Percentiles rank a stretch among this genome's conserved stretches.
Conservation (phyloP, 2,888 invertebrate species). For the Allygus modestus region DNA sequence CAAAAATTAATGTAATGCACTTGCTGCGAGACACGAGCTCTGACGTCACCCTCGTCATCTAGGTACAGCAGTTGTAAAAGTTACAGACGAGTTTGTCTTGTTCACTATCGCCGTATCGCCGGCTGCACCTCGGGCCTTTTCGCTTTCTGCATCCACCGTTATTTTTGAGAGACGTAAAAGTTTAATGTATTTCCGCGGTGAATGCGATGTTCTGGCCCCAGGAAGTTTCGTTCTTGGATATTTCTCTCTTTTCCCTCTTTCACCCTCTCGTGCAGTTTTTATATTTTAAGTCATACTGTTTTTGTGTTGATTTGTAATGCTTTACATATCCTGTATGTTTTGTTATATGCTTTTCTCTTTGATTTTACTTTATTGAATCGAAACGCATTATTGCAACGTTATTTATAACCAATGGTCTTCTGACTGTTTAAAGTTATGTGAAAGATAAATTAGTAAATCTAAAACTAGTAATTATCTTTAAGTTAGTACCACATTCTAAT, state of each 20-base stretch:
- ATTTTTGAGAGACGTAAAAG: conserved; percentile 46
- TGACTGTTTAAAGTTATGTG: too few relatives aligned
- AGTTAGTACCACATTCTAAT: too few relatives aligned
- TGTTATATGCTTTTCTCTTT: too few relatives aligned
- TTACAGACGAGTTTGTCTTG: neutral
- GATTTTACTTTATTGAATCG: too few relatives aligned
- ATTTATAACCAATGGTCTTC: too few relatives aligned
- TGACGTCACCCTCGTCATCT: neutral
- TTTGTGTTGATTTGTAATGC: too few relatives aligned
- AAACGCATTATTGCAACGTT: too few relatives aligned
- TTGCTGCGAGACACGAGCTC: too few relatives aligned
- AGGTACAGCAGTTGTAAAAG: conserved; percentile 1
- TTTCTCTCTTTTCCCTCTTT: neutral
- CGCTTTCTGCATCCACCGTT: conserved; percentile 35
- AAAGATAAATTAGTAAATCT: too few relatives aligned
- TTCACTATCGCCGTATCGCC: conserved; percentile 30
- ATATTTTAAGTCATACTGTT: neutral
- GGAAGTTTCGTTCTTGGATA: conserved; percentile 20
- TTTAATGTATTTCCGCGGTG: conserved; percentile 48
- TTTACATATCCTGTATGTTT: too few relatives aligned
- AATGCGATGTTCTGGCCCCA: conserved; percentile 19
- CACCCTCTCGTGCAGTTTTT: neutral
- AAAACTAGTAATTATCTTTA: too few relatives aligned
- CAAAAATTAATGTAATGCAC: too few relatives aligned
- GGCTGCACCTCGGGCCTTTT: conserved; percentile 5